These are phyloP conservation scores for Morus bassanus DNA, from an alignment of 2,797 vertebrate genomes.

Conservation along the genomic window DNA sequence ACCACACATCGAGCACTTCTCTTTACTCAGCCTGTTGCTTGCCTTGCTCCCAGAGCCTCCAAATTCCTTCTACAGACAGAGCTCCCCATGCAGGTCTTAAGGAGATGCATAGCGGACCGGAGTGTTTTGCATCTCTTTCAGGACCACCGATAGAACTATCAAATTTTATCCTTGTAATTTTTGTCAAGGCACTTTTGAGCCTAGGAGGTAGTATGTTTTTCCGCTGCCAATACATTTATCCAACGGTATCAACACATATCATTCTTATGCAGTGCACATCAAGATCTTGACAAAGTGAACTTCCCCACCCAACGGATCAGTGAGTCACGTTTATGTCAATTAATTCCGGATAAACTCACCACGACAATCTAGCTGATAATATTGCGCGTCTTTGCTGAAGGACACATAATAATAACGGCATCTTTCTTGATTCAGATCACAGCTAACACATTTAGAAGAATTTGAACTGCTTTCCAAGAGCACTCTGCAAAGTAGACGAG, in stretches of 20 bases:
- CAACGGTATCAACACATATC: not conserved
- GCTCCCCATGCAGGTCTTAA: not conserved
- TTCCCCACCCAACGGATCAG: conserved; percentile 7
- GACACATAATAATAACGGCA: conserved; percentile 92
- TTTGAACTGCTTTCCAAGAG: conserved; percentile 68
- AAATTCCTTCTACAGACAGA: not conserved
- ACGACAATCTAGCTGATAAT: conserved; percentile 87
- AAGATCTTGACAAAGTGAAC: conserved; percentile 11
- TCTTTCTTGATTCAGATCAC: conserved; percentile 78
- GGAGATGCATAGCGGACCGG: not conserved
- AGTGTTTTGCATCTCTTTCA: not conserved
- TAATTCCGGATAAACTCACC: conserved; percentile 79
- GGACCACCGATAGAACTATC: not conserved
- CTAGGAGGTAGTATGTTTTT: not conserved
- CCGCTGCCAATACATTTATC: conserved; percentile 1
- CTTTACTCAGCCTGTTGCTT: not conserved
- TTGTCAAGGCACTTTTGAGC: conserved; percentile 1
- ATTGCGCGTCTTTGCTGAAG: conserved; percentile 87
- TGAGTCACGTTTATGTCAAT: conserved; percentile 22
- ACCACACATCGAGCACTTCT: not conserved
- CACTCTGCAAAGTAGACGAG: conserved; percentile 69
- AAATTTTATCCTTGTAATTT: not conserved
- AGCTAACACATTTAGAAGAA: conserved; percentile 84
- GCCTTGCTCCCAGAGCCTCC: not conserved
- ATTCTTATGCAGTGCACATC: not conserved